A percentile compares a stretch with the other conserved stretches of the same genome.
Evolutionary conservation across 2,888 invertebrate genomes (phyloP).

Genomic region (Suillia variegata): DNA sequence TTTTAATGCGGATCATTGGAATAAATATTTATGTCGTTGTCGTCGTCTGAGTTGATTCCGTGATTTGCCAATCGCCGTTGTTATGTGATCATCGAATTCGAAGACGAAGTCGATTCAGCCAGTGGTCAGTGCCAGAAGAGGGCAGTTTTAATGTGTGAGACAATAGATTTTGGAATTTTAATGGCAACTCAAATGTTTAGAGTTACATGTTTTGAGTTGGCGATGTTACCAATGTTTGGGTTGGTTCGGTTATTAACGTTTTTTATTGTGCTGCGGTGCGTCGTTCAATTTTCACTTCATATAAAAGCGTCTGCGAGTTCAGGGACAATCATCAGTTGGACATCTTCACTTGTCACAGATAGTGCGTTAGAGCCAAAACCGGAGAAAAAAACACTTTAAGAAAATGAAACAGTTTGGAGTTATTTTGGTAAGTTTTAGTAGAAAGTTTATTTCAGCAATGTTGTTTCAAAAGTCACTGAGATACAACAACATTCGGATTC

Average conservation of each 20-base stretch:
- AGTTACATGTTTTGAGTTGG: neutral
- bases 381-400: slow-evolving; percentile 20
- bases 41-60: slow-evolving; percentile 35
- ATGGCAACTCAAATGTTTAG: neutral
- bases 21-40: too few relatives aligned
- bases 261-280: slow-evolving; percentile 3
- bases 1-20: slow-evolving; percentile 29
- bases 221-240: too few relatives aligned
- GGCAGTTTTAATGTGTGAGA: neutral
- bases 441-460: neutral
- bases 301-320: slow-evolving; percentile 24
- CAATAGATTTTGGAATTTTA: neutral
- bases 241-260: neutral
- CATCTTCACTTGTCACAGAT: slow-evolving; percentile 14
- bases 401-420: slow-evolving; percentile 44
- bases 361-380: slow-evolving; percentile 16
- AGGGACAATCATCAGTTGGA: slow-evolving; percentile 21
- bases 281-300: slow-evolving; percentile 11
- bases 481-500: too few relatives aligned
- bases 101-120: too few relatives aligned
- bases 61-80: slow-evolving; percentile 41
- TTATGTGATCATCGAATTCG: slow-evolving; percentile 15
- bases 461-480: neutral
- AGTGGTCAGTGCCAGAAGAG: neutral
- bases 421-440: slow-evolving; percentile 46